Percentiles rank a stretch among this genome's conserved stretches.
phyloP scores from a whole-genome alignment of 1,140 invertebrate species.

The Trypoxylus dichotomus region DNA sequence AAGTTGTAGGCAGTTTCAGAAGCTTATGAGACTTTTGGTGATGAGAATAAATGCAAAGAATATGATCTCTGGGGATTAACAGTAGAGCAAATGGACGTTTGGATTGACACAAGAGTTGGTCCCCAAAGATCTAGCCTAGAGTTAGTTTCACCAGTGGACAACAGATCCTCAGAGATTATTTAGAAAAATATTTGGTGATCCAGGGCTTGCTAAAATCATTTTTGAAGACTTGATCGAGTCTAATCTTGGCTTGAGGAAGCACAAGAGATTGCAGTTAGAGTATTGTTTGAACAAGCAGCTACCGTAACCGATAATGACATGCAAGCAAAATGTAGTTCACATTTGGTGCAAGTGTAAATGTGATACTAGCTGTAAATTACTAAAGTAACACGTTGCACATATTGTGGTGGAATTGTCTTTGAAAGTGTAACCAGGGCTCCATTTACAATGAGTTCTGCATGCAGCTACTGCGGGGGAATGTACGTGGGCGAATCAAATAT shows the following conservation, averaged over 20 bases:
- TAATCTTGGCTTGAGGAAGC: constrained; percentile 87
- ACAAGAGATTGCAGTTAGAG: constrained; percentile 86
- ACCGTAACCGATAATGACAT: constrained; percentile 94
- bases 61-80: constrained; percentile 94
- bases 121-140: constrained; percentile 66
- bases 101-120: constrained; percentile 51
- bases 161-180: constrained; percentile 97
- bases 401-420: constrained; percentile 98
- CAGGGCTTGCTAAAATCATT: constrained; percentile 61
- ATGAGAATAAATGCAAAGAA: constrained; percentile 88
- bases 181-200: constrained; percentile 84
- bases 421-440: constrained; percentile 89
- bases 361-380: constrained; percentile 78
- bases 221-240: constrained; percentile 85
- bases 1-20: constrained; percentile 99
- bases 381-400: constrained; percentile 81
- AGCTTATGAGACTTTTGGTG: constrained; percentile 96
- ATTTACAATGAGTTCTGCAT: constrained; percentile 97
- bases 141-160: constrained; percentile 83
- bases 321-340: constrained; percentile 88
- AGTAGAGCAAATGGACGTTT: constrained; percentile 73
- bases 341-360: constrained; percentile 90
- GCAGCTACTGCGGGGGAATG: constrained; percentile 91
- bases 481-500: too few relatives aligned
- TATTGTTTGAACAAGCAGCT: constrained; percentile 95